A percentile compares a stretch with the other conserved stretches of the same genome.
phyloP scores from a whole-genome alignment of 2,888 invertebrate genomes.

The Cecidostiba fungosa region DNA sequence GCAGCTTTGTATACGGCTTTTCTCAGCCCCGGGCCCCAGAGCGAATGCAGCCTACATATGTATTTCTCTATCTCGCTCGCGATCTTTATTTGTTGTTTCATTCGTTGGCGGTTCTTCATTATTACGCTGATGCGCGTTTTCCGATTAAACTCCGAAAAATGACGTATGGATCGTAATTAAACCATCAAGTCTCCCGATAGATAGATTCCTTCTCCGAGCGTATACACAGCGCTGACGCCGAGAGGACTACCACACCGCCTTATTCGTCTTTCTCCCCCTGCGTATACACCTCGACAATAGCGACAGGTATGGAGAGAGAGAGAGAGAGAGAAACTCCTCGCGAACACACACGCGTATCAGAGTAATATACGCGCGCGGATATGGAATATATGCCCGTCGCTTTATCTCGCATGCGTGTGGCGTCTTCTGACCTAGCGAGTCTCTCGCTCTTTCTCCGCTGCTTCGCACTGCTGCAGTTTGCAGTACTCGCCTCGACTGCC shows the following conservation, averaged over 20 bases:
- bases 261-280: conserved; percentile 19
- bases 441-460: conserved; percentile 64
- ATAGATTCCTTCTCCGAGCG: not conserved
- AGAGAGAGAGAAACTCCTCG: not conserved
- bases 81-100: conserved; percentile 59
- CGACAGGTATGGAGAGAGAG: conserved; percentile 30
- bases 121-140: no score
- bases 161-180: conserved; percentile 54
- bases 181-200: conserved; percentile 37
- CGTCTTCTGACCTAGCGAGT: conserved; percentile 74
- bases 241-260: conserved; percentile 27
- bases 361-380: conserved; percentile 62
- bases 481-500: conserved; percentile 8
- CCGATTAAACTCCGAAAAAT: no score
- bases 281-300: conserved; percentile 28
- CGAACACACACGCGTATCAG: conserved; percentile 37
- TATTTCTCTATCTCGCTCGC: conserved; percentile 57
- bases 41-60: conserved; percentile 39
- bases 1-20: conserved; percentile 46
- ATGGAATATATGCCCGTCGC: conserved; percentile 62
- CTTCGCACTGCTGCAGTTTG: no score
- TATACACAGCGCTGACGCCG: not conserved
- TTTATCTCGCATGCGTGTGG: conserved; percentile 74
- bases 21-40: conserved; percentile 54
- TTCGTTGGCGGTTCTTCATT: no score